These are phyloP conservation scores for Sisyra nigra DNA, from an alignment of 2,888 invertebrate genomes.

Conservation along the genomic window DNA sequence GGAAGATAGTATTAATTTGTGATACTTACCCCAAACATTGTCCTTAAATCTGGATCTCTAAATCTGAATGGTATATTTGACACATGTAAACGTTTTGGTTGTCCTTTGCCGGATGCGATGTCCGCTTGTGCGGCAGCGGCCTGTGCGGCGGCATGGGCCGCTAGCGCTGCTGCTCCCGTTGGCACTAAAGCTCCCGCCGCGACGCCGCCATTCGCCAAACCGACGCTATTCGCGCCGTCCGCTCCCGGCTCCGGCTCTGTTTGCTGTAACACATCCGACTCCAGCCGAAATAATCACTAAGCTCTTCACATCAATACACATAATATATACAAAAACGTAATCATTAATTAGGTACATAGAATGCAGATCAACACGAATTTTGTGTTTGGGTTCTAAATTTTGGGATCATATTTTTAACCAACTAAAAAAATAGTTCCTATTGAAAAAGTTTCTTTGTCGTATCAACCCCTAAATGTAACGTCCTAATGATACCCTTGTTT, in stretches of 20 bases:
- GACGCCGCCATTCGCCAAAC: constrained; percentile 21
- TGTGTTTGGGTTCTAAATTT: too few species aligned
- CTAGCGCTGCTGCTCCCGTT: constrained; percentile 26
- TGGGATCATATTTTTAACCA: too few species aligned
- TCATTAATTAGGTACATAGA: too few species aligned
- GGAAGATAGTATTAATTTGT: too few species aligned
- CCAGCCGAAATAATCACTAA: constrained; percentile 9
- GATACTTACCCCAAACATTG: constrained; percentile 90
- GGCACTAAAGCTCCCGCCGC: constrained; percentile 33
- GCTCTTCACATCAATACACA: not conserved
- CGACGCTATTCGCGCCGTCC: constrained; percentile 24
- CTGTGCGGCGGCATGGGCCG: constrained; percentile 26
- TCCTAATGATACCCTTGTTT: too few species aligned
- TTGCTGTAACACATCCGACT: constrained; percentile 43
- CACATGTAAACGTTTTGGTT: constrained; percentile 93
- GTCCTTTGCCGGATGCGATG: constrained; percentile 42
- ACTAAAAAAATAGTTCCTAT: too few species aligned
- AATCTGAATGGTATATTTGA: constrained; percentile 99
- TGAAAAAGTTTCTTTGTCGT: too few species aligned
- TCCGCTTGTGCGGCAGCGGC: constrained; percentile 31
- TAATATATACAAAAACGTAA: not conserved
- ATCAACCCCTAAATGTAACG: too few species aligned
- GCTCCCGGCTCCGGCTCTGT: constrained; percentile 37
- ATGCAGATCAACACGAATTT: too few species aligned
- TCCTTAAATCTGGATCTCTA: constrained; percentile 94